Conservation (phyloP, 2,888 invertebrate species). For the Drosophila emarginata region DNA sequence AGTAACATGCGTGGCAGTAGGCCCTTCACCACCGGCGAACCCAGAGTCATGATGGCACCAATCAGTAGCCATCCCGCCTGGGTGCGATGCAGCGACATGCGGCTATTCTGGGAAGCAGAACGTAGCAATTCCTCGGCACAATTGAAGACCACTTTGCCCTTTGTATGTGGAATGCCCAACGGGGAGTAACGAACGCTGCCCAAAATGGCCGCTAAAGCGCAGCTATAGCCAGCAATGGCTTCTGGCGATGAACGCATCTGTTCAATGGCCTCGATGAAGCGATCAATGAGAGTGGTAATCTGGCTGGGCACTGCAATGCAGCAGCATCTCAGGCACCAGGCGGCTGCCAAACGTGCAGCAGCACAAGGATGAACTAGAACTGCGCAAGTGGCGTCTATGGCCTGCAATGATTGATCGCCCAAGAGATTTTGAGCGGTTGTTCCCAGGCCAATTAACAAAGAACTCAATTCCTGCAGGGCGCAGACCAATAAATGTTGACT, state of each 20-base stretch:
- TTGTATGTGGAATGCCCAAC: conserved; percentile 96
- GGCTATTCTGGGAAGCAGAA: conserved; percentile 97
- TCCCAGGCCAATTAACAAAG: conserved; percentile 94
- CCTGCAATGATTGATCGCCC: conserved; percentile 91
- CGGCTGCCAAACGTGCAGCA: conserved; percentile 95
- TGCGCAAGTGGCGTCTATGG: conserved; percentile 85
- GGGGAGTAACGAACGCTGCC: conserved; percentile 95
- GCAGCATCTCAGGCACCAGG: conserved; percentile 95
- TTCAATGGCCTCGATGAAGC: conserved; percentile 93
- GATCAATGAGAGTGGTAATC: conserved; percentile 95
- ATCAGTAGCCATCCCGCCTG: conserved; percentile 99
- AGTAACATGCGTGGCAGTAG: conserved; percentile 95
- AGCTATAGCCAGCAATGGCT: conserved; percentile 94
- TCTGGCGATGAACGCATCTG: conserved; percentile 94
- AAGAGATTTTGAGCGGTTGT: conserved; percentile 96
- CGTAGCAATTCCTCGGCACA: conserved; percentile 97
- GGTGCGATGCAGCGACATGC: conserved; percentile 96
- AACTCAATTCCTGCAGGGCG: conserved; percentile 95
- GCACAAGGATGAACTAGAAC: conserved; percentile 96
- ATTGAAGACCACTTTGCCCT: conserved; percentile 98
- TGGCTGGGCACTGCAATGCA: conserved; percentile 97
- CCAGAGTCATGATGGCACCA: conserved; percentile 97
- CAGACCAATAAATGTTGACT: conserved; percentile 96
- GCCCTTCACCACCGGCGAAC: conserved; percentile 95
- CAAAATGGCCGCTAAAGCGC: conserved; percentile 95